A percentile compares a stretch with the other conserved stretches of the same genome.
Evolutionary conservation across 2,888 invertebrate species (phyloP).

Genomic region (Tineola bisselliella): DNA sequence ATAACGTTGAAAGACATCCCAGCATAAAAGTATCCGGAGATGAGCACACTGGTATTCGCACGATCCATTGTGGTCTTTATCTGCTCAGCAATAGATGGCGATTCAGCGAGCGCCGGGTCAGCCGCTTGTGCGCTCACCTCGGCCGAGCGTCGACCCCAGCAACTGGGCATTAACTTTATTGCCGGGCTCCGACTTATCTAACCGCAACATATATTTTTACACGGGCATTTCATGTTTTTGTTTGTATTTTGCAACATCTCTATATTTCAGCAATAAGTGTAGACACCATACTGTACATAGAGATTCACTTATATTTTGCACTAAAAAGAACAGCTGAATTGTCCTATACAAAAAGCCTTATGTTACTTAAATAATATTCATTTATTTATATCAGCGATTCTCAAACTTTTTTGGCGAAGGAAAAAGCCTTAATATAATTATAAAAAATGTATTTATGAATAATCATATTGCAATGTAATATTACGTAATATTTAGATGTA

Average conservation of each 20-base stretch:
- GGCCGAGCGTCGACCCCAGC: neutral
- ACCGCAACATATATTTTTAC: constrained; percentile 1
- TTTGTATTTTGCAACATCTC: neutral
- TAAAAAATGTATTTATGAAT: no score
- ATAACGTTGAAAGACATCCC: neutral
- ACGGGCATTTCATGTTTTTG: neutral
- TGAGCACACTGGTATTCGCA: neutral
- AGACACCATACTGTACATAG: no score
- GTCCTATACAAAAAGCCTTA: no score
- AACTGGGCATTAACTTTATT: constrained; percentile 7
- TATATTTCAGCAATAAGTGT: neutral
- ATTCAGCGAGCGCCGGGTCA: neutral
- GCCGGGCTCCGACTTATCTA: neutral
- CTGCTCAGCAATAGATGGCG: neutral
- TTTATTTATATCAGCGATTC: no score
- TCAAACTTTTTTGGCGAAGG: no score
- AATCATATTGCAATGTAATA: no score
- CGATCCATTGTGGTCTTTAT: neutral
- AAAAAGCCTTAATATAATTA: no score
- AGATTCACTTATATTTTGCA: no score
- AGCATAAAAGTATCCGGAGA: constrained; percentile 1
- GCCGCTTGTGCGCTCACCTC: neutral
- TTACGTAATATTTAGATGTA: no score
- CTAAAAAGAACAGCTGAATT: no score
- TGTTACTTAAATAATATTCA: no score